Conservation (phyloP, 2,888 invertebrate species). For the Nysson spinosus region DNA sequence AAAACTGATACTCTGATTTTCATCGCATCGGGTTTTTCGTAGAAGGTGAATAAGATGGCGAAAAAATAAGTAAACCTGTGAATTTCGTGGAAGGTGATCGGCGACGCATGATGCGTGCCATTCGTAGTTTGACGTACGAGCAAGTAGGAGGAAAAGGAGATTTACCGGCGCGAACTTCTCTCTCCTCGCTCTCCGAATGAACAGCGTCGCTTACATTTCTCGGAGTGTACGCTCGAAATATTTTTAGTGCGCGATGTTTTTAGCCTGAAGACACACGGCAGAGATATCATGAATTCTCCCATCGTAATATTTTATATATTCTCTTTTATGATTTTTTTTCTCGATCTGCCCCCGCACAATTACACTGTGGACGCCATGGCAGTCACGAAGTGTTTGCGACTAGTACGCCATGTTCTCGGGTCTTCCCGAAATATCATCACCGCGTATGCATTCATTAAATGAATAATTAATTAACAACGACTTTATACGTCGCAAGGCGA, state of each 20-base stretch:
- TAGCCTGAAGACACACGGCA: conserved; percentile 60
- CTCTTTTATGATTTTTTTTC: background rate
- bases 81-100: background rate
- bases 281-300: conserved; percentile 50
- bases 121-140: conserved; percentile 17
- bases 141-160: background rate
- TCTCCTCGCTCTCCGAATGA: conserved; percentile 15
- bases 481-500: too few species aligned
- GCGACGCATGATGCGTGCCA: background rate
- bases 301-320: background rate
- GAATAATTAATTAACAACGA: too few species aligned
- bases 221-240: conserved; percentile 63
- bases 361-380: too few species aligned
- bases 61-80: background rate
- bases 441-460: too few species aligned
- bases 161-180: background rate
- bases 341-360: too few species aligned
- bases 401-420: too few species aligned
- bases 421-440: too few species aligned
- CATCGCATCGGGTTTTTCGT: too few species aligned
- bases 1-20: too few species aligned
- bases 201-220: conserved; percentile 43
- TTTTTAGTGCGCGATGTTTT: conserved; percentile 69
- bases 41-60: too few species aligned
- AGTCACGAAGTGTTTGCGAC: too few species aligned